phyloP scores from a whole-genome alignment of 2,113 vertebrate genomes.

The Myotis brandtii region DNA sequence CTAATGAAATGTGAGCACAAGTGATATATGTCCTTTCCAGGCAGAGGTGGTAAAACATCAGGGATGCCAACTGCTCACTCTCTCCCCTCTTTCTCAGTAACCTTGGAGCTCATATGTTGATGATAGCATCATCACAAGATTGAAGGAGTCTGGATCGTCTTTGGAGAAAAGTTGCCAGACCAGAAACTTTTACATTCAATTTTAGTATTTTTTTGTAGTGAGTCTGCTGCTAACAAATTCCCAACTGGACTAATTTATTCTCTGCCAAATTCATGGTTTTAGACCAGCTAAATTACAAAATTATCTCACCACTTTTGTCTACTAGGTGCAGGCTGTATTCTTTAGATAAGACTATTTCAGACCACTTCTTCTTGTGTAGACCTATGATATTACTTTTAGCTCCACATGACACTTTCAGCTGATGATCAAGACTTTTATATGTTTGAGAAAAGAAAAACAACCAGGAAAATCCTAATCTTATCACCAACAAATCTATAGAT shows the following conservation, averaged over 20 bases:
- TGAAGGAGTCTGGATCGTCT: not conserved
- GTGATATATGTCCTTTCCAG: not conserved
- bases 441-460: not conserved
- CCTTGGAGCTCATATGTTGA: not conserved
- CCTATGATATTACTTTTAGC: not conserved
- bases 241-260: not conserved
- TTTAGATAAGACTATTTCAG: not conserved
- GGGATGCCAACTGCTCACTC: not conserved
- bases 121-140: not conserved
- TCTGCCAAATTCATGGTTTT: not conserved
- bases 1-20: not conserved
- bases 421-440: not conserved
- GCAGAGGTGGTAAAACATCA: not conserved
- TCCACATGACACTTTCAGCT: not conserved
- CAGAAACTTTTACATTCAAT: not conserved
- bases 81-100: not conserved
- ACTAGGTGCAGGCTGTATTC: not conserved
- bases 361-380: not conserved
- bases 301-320: not conserved
- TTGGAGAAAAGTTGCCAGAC: not conserved
- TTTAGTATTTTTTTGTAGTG: constrained; percentile 11
- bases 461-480: not conserved
- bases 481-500: not conserved
- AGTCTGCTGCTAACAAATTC: not conserved
- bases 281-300: not conserved